A percentile compares a stretch with the other conserved stretches of the same genome.
Conservation (phyloP, 2,797 vertebrate genomes). For the Rhabdophis nuchalis region DNA sequence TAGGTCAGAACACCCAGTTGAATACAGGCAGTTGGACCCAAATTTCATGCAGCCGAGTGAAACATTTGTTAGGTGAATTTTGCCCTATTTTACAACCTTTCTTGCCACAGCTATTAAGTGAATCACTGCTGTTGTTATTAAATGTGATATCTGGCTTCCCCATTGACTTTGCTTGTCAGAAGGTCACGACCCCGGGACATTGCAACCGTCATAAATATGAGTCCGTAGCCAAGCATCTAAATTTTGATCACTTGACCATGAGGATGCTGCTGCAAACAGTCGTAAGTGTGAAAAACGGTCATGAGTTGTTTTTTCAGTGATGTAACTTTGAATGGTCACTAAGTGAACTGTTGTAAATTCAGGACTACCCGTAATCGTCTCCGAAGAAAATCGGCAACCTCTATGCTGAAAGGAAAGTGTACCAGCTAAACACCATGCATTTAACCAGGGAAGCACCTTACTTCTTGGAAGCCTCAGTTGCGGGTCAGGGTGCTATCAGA, state of each 20-base stretch:
- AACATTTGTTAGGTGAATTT: background rate
- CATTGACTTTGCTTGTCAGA: background rate
- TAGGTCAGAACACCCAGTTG: background rate
- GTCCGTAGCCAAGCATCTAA: background rate
- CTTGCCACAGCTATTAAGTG: background rate
- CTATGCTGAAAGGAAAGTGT: background rate
- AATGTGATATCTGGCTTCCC: background rate
- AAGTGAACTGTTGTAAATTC: background rate
- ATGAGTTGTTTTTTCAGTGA: background rate
- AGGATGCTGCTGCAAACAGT: background rate
- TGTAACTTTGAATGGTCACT: background rate
- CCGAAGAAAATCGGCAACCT: background rate
- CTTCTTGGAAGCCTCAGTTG: background rate
- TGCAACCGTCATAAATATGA: background rate
- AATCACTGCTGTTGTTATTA: background rate
- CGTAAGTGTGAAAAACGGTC: background rate
- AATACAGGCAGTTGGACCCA: background rate
- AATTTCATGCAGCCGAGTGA: background rate
- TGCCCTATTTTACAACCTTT: background rate
- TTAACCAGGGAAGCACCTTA: background rate
- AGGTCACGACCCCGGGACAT: background rate
- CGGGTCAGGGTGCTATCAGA: background rate
- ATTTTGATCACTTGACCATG: background rate
- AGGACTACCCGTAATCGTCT: background rate
- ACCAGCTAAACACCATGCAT: background rate